phyloP scores from a whole-genome alignment of 53 echinoderm and acorn worm species.

The Antedon mediterranea region DNA sequence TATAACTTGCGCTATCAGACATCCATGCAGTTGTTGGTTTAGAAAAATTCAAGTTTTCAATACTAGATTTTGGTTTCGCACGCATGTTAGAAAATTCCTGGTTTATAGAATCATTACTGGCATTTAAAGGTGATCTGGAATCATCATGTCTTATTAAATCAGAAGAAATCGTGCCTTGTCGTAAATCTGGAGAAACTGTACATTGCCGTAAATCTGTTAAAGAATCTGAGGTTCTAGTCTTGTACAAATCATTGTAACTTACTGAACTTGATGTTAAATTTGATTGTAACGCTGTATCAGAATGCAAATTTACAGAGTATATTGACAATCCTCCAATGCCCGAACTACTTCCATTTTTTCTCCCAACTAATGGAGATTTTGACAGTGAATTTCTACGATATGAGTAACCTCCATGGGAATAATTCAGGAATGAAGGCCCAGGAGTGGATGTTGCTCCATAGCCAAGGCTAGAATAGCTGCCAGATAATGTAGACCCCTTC shows the following conservation, averaged over 20 bases:
- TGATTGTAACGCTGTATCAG: neutral
- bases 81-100: neutral
- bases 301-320: neutral
- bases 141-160: neutral
- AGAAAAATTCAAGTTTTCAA: neutral
- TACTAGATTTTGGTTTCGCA: neutral
- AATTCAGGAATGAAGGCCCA: neutral
- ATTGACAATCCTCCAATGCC: neutral
- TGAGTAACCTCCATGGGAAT: neutral
- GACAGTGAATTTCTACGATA: neutral
- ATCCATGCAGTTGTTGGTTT: neutral
- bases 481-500: neutral
- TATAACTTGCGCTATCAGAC: neutral
- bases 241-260: neutral
- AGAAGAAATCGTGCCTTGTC: no score
- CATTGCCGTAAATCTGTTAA: neutral
- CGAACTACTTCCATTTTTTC: neutral
- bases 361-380: neutral
- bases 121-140: neutral
- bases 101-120: neutral
- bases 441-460: neutral
- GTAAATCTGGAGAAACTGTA: neutral
- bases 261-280: neutral
- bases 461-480: neutral
- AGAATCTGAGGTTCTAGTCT: neutral